Evolutionary conservation across 2,113 vertebrate genomes (phyloP).

Genomic region (Notechis scutatus): DNA sequence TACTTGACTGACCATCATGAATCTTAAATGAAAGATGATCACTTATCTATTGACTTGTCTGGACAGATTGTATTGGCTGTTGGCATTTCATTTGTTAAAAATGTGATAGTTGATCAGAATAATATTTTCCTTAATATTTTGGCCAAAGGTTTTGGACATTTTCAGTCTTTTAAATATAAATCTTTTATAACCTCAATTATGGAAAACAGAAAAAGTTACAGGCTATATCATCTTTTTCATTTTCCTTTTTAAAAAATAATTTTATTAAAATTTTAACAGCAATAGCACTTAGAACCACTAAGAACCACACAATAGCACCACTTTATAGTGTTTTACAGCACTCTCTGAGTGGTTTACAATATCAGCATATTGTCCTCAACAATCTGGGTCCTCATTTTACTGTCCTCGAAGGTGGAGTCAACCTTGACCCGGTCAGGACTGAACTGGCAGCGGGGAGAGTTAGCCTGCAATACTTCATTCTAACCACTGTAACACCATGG

Average conservation of each 20-base stretch:
- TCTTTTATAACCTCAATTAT: neutral
- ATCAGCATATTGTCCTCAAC: neutral
- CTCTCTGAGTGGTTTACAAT: neutral
- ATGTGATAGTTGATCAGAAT: conserved; percentile 40
- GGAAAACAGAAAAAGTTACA: conserved; percentile 9
- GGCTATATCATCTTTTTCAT: conserved; percentile 3
- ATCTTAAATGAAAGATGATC: conserved; percentile 7
- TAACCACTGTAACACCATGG: too few species aligned
- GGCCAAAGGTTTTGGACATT: conserved; percentile 27
- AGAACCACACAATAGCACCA: too few species aligned
- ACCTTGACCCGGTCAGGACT: neutral
- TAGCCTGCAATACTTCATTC: neutral
- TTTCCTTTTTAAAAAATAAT: neutral
- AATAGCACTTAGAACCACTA: neutral
- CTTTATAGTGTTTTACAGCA: neutral
- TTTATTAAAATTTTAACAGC: neutral
- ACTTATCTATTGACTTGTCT: conserved; percentile 57
- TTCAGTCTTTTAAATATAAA: conserved; percentile 45
- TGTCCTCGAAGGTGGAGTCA: neutral
- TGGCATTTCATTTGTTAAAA: conserved; percentile 50
- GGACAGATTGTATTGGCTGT: conserved; percentile 24
- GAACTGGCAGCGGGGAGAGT: neutral
- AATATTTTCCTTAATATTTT: conserved; percentile 44
- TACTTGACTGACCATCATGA: neutral
- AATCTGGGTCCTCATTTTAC: neutral